Base-by-base conservation (phyloP, 2,797 vertebrate genomes). In the Chrysocyon brachyurus region DNA sequence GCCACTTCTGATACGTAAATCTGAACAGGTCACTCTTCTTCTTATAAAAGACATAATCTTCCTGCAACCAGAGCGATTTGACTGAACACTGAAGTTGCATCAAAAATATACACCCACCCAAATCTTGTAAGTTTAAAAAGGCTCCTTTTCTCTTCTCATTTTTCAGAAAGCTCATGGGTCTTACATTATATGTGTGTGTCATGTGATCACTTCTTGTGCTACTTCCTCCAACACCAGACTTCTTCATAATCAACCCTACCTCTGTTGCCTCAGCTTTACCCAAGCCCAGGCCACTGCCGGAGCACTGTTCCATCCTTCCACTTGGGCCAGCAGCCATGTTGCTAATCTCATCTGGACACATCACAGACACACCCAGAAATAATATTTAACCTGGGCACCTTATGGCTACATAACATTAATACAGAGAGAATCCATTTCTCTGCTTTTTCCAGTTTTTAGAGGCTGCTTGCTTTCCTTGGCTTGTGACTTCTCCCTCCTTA, bases 121-220 rank as follows among this genome's bases (percentile, higher is more conserved):
- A 31, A 46, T 64, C 68, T 14, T 83, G 4, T 22, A 36, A 54
- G 36, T 16, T 70, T 73, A 8, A 77, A 89, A 87, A 66, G 56
- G 11, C 0, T 24, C 46, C 26, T 87, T 87, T 90, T 19, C 28
- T 85, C 56, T 28, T 87, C 24, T 52, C 70, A 61, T 40, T 73
- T 33, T n/a, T 24, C 2, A 1, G 28, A 12, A 7, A 24, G 22
- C 33, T 19, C 5, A 5, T 33, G 8, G 54, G 22, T 54, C 14
- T 57, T 46, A 36, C 15, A 12, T 8, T 33, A 56, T 19, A 54
- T 0, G 1, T 0, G 1, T 7, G 4, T 5, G 21, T 36, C 66
- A 7, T 6, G 10, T n/a, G 22, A 7, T 66, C 4, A 19, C 2
- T 28, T 52, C 57, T 54, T 22, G 10, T 28, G 22, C 31, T 68